Conservation (phyloP, 2,888 invertebrate genomes). For the Tipula confusa region DNA sequence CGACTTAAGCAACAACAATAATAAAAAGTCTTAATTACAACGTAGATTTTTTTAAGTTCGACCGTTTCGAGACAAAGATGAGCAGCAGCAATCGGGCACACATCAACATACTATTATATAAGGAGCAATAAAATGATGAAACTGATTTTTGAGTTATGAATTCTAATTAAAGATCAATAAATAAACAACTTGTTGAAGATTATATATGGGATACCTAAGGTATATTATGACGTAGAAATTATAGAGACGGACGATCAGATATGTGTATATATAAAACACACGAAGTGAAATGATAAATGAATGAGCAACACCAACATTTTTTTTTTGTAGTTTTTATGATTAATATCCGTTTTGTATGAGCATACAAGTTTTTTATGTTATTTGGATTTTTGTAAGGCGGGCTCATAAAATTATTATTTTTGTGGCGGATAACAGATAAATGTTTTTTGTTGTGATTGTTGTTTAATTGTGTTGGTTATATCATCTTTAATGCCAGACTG, state of each 20-base stretch:
- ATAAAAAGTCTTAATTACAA: neutral
- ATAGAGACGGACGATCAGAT: neutral
- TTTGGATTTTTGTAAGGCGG: neutral
- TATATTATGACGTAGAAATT: neutral
- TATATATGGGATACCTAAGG: neutral
- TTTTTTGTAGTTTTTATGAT: too few species aligned
- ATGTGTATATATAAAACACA: neutral
- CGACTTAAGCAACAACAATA: neutral
- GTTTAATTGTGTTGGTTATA: neutral
- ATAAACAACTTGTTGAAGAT: slow-evolving; percentile 28
- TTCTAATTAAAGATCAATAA: slow-evolving; percentile 30
- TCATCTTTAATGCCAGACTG: neutral
- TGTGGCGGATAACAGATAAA: neutral
- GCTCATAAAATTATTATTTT: neutral
- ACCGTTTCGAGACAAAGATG: neutral
- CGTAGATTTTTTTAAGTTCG: neutral
- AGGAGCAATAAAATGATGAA: neutral
- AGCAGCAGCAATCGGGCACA: neutral
- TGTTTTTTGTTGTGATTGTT: too few species aligned
- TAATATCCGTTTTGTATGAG: slow-evolving; percentile 27
- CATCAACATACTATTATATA: neutral
- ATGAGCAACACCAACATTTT: slow-evolving; percentile 21
- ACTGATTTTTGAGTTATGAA: neutral
- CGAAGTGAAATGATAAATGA: slow-evolving; percentile 28
- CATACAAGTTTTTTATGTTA: neutral